These are phyloP conservation scores for Oncopodura yosiiana DNA, from an alignment of 1,140 invertebrate species.

Conservation along the genomic window DNA sequence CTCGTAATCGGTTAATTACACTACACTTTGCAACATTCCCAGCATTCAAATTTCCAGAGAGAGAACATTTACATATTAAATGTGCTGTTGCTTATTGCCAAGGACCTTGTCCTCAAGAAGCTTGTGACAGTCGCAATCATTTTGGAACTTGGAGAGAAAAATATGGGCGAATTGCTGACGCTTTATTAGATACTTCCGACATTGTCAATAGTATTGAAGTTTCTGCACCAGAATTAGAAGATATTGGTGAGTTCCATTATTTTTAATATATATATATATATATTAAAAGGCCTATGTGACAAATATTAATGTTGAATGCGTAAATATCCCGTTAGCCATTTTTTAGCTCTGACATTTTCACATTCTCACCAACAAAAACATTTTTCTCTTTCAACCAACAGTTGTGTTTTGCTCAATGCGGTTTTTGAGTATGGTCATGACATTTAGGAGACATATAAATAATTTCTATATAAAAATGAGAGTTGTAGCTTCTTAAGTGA, in stretches of 20 bases:
- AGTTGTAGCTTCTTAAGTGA: too few relatives aligned
- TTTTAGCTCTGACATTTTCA: too few relatives aligned
- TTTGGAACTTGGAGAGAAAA: slow-evolving; percentile 34
- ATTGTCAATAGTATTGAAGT: slow-evolving; percentile 69
- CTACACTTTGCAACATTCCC: slow-evolving; percentile 51
- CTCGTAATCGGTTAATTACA: slow-evolving; percentile 29
- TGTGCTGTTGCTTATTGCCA: slow-evolving; percentile 56
- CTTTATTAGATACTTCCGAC: slow-evolving; percentile 55
- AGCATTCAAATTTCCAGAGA: slow-evolving; percentile 68
- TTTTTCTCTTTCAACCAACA: too few relatives aligned
- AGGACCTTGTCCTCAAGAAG: slow-evolving; percentile 50
- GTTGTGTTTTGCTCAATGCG: too few relatives aligned
- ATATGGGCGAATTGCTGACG: slow-evolving; percentile 42
- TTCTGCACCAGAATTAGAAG: slow-evolving; percentile 59
- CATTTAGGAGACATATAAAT: too few relatives aligned
- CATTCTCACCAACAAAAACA: too few relatives aligned
- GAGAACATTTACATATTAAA: slow-evolving; percentile 56
- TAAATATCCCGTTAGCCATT: too few relatives aligned
- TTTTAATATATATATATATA: too few relatives aligned
- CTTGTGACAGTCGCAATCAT: slow-evolving; percentile 33
- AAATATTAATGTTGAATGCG: too few relatives aligned
- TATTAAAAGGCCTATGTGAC: too few relatives aligned
- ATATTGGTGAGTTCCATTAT: slow-evolving; percentile 12
- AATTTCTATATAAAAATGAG: too few relatives aligned
- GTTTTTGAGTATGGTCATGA: too few relatives aligned